Conservation (phyloP, 2,113 vertebrate genomes). For the Cebus imitator region DNA sequence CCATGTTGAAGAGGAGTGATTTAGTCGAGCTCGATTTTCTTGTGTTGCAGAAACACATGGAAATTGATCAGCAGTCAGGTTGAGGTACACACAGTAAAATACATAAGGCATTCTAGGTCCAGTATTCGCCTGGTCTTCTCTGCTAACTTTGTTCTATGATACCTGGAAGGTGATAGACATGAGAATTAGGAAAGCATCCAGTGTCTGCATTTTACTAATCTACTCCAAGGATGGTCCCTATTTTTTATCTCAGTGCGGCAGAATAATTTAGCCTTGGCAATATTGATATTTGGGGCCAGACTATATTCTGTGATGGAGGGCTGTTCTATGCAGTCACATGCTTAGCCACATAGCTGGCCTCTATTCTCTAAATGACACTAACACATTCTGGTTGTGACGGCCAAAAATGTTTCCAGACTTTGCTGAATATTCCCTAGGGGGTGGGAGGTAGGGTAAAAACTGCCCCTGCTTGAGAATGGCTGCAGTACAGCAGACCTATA, state of each 20-base stretch:
- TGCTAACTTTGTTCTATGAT: not conserved
- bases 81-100: not conserved
- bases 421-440: not conserved
- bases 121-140: not conserved
- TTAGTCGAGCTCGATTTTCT: constrained; percentile 5
- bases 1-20: not conserved
- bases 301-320: not conserved
- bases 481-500: not conserved
- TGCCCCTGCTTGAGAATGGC: not conserved
- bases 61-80: not conserved
- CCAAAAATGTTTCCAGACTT: not conserved
- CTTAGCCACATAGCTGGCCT: not conserved
- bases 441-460: not conserved
- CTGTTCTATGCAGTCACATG: not conserved
- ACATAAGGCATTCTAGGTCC: not conserved
- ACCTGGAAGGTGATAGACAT: not conserved
- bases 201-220: not conserved
- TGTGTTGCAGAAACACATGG: not conserved
- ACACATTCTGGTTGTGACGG: not conserved
- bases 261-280: not conserved
- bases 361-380: not conserved
- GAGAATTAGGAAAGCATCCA: not conserved
- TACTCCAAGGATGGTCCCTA: not conserved
- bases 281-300: not conserved
- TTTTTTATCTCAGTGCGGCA: not conserved